Conservation (phyloP, 2,113 vertebrate species). For the Tonatia bakeri region DNA sequence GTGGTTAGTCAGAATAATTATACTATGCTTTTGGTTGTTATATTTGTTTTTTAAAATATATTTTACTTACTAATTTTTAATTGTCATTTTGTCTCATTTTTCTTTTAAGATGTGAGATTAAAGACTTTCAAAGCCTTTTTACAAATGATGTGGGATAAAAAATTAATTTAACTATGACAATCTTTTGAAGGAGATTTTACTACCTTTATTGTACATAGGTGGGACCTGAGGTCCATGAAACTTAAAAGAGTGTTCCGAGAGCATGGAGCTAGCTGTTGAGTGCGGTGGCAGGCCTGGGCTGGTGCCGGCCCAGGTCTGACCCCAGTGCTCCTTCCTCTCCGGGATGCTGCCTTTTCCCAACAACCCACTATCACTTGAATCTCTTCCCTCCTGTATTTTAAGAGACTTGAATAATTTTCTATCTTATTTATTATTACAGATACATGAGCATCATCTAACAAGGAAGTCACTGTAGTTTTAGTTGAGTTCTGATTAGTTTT, state of each 20-base stretch:
- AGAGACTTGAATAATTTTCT: background rate
- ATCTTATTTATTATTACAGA: background rate
- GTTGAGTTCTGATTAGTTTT: constrained; percentile 21
- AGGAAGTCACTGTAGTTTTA: background rate
- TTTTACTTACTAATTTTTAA: background rate
- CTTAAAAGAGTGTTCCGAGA: background rate
- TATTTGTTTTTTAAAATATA: background rate
- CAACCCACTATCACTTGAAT: background rate
- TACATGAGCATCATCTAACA: background rate
- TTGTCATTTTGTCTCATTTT: background rate
- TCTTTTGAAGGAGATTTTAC: background rate
- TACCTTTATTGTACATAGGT: background rate
- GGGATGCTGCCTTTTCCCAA: background rate
- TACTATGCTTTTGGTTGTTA: background rate
- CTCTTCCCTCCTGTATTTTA: background rate
- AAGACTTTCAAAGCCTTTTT: background rate
- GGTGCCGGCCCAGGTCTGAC: background rate
- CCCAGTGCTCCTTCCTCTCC: background rate
- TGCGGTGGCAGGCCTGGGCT: background rate
- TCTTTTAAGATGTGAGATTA: background rate
- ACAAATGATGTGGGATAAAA: background rate
- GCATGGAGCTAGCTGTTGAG: background rate
- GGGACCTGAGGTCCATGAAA: background rate
- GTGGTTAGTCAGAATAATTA: background rate
- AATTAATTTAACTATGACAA: background rate